A percentile compares a stretch with the other conserved stretches of the same genome.
Conservation (phyloP, 2,797 vertebrate species). For the Eulemur mongoz region DNA sequence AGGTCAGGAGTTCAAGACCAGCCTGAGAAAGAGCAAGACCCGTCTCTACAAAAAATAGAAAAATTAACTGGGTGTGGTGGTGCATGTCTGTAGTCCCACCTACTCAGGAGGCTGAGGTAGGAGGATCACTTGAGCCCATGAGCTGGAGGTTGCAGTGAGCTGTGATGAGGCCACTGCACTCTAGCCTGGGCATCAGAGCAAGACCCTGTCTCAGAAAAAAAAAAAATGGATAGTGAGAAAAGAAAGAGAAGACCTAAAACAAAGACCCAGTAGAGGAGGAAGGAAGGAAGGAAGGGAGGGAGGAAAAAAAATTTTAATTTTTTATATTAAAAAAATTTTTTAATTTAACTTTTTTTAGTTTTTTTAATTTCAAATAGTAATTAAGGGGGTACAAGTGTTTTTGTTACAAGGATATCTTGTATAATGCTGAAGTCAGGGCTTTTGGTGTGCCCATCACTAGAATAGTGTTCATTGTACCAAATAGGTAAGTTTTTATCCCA, state of each 20-base stretch:
- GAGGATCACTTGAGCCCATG: not conserved
- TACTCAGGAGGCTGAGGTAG: not conserved
- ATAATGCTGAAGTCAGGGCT: not conserved
- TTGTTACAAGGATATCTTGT: too few species aligned
- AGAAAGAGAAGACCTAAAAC: not conserved
- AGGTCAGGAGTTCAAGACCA: not conserved
- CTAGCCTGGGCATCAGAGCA: not conserved
- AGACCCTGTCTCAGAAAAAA: too few species aligned
- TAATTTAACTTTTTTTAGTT: too few species aligned
- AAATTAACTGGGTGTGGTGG: not conserved
- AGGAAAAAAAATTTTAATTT: not conserved
- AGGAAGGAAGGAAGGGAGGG: not conserved
- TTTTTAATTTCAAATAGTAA: too few species aligned
- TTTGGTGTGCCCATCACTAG: not conserved
- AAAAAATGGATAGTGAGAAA: not conserved
- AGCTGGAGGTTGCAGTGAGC: not conserved
- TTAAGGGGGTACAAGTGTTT: too few species aligned
- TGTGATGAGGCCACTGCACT: too few species aligned
- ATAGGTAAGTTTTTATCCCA: not conserved
- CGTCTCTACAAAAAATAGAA: not conserved
- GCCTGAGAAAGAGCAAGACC: not conserved
- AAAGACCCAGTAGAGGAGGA: not conserved
- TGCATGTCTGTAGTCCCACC: not conserved
- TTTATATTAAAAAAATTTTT: too few species aligned
- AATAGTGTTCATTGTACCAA: not conserved